These are phyloP conservation scores for Turdus rufiventris DNA, from an alignment of 2,113 vertebrate genomes.

Conservation along the genomic window DNA sequence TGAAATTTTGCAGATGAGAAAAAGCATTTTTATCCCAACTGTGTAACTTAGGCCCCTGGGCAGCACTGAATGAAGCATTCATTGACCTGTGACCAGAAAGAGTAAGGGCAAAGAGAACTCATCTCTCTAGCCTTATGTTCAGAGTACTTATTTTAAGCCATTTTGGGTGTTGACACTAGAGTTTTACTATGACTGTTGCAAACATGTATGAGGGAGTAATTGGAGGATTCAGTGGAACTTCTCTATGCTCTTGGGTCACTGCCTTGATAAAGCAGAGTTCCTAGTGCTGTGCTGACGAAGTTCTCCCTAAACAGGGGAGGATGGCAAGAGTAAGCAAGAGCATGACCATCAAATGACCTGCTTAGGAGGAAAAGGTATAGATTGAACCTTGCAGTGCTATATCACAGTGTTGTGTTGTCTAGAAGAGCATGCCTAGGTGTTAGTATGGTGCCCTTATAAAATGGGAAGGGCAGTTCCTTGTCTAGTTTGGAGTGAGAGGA, in stretches of 20 bases:
- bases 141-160: neutral
- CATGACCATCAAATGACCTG: neutral
- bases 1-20: neutral
- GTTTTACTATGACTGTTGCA: neutral
- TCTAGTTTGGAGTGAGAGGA: neutral
- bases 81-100: neutral
- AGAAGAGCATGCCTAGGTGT: neutral
- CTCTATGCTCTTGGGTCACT: neutral
- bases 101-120: neutral
- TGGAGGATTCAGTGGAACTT: neutral
- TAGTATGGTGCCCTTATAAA: neutral
- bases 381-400: neutral
- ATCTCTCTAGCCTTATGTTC: neutral
- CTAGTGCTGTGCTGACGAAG: neutral
- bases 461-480: neutral
- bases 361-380: neutral
- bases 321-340: neutral
- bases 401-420: neutral
- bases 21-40: neutral
- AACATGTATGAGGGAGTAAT: neutral
- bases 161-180: neutral
- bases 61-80: neutral
- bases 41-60: neutral
- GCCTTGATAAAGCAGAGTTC: neutral
- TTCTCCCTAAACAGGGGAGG: neutral